These are phyloP conservation scores for Mustela nigripes DNA, from an alignment of 2,113 vertebrate species.

Conservation along the genomic window DNA sequence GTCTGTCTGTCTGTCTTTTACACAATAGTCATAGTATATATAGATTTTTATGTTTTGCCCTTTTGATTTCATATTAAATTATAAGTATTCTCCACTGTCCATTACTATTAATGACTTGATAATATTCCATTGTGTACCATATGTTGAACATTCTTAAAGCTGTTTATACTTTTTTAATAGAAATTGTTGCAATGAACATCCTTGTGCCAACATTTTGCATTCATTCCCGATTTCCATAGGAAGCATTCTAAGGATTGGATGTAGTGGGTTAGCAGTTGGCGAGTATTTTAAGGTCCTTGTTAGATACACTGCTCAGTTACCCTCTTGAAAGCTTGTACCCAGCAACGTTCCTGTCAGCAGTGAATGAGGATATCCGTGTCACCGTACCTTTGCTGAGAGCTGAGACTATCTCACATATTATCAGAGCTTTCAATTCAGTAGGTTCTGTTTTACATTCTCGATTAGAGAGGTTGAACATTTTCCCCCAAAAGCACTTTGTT, in stretches of 20 bases:
- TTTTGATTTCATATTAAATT: conserved; percentile 60
- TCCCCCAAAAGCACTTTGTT: neutral
- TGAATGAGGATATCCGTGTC: conserved; percentile 25
- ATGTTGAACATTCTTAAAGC: conserved; percentile 66
- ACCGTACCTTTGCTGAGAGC: conserved; percentile 34
- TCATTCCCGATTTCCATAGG: conserved; percentile 60
- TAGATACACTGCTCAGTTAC: neutral
- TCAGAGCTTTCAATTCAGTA: conserved; percentile 31
- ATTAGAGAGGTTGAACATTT: conserved; percentile 47
- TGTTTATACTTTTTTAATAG: conserved; percentile 69
- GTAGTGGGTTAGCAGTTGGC: conserved; percentile 40
- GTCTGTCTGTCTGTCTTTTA: neutral
- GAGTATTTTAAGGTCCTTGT: conserved; percentile 55
- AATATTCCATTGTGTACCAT: conserved; percentile 42
- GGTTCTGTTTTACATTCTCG: conserved; percentile 53
- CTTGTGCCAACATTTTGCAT: conserved; percentile 63
- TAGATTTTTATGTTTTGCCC: conserved; percentile 42
- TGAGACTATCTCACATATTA: conserved; percentile 31
- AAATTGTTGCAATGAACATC: conserved; percentile 60
- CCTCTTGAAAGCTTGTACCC: conserved; percentile 46
- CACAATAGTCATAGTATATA: conserved; percentile 37
- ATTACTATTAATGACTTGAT: conserved; percentile 61
- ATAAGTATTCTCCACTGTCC: conserved; percentile 4
- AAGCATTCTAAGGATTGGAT: conserved; percentile 27
- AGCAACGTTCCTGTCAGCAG: neutral